Percentiles rank a stretch among this genome's conserved stretches.
Evolutionary conservation across 2,888 invertebrate species (phyloP).

Genomic region (Toxonevra muliebris): DNA sequence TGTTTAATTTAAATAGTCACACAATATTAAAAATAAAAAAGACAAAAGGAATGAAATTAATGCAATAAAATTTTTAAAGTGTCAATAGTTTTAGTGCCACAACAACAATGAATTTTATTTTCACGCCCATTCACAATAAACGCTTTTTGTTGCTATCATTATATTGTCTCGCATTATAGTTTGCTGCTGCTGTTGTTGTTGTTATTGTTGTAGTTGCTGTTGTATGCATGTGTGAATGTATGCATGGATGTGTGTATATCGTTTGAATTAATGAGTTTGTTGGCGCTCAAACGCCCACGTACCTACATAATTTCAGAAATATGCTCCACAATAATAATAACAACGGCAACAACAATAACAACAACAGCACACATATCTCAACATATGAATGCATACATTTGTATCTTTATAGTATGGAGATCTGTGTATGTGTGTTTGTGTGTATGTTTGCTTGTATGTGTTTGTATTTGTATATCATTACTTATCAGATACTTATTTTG

Average conservation of each 20-base stretch:
- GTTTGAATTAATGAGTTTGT: constrained; percentile 37
- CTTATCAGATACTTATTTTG: constrained; percentile 56
- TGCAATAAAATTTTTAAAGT: constrained; percentile 24
- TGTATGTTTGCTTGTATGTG: constrained; percentile 29
- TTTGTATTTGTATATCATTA: constrained; percentile 58
- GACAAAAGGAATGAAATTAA: constrained; percentile 14
- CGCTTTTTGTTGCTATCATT: constrained; percentile 15
- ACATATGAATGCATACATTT: constrained; percentile 52
- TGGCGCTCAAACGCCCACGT: constrained; percentile 39
- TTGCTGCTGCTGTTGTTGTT: constrained; percentile 16
- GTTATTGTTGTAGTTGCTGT: constrained; percentile 26
- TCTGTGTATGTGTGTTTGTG: constrained; percentile 31
- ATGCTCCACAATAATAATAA: neutral
- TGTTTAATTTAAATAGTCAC: no score
- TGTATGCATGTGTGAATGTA: neutral
- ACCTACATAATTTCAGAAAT: constrained; percentile 40
- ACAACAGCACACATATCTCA: constrained; percentile 31
- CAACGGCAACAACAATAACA: constrained; percentile 22
- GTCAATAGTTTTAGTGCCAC: constrained; percentile 29
- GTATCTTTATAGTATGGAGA: constrained; percentile 55
- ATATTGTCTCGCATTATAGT: constrained; percentile 22
- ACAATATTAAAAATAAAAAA: no score
- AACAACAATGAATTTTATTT: constrained; percentile 32
- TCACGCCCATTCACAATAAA: constrained; percentile 38
- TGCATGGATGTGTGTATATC: constrained; percentile 9